These are phyloP conservation scores for Pedionomus torquatus DNA, from an alignment of 2,113 vertebrate genomes.

Conservation along the genomic window DNA sequence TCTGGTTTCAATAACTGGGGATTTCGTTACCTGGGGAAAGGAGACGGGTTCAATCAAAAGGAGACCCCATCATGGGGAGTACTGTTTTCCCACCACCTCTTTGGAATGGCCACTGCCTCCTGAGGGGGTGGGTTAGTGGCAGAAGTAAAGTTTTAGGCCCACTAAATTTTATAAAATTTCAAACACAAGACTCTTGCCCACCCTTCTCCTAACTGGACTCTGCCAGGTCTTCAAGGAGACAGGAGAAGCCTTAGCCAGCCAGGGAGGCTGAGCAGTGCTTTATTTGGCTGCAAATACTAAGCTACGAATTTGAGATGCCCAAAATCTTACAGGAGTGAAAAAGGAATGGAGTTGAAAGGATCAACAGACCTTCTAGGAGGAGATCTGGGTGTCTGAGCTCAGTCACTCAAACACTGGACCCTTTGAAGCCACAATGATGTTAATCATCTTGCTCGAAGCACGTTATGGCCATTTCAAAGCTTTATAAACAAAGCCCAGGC, in stretches of 20 bases:
- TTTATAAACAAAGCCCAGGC: no score
- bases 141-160: not conserved
- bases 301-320: not conserved
- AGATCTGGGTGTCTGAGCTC: not conserved
- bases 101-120: not conserved
- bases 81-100: not conserved
- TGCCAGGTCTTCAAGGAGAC: not conserved
- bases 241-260: not conserved
- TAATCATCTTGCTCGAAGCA: no score
- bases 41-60: not conserved
- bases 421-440: no score
- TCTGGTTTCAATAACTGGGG: not conserved
- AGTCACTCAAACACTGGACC: no score
- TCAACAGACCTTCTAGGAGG: not conserved
- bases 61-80: not conserved
- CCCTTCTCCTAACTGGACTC: not conserved
- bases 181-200: not conserved
- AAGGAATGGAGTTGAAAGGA: not conserved
- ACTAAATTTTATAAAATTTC: not conserved
- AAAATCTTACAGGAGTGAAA: not conserved
- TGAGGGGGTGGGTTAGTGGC: not conserved
- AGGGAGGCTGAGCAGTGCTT: not conserved
- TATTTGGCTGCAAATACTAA: not conserved
- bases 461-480: no score
- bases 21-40: not conserved